Base-by-base conservation (phyloP, 2,888 invertebrate genomes). In the Drosophila paranaensis region DNA sequence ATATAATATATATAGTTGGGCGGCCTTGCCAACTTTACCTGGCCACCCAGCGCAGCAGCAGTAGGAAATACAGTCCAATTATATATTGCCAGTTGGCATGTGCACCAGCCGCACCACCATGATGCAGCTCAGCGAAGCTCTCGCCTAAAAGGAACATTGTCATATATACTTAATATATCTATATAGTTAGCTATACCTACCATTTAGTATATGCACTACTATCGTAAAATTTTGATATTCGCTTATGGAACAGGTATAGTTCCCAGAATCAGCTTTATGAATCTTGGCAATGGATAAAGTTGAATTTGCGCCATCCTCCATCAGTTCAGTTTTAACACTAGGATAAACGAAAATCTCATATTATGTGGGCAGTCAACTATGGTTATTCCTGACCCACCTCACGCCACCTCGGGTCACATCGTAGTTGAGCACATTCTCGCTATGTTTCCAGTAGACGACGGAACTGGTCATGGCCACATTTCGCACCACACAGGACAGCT, bases 81-180 rank as follows among this genome's bases (percentile, higher is more conserved):
- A 85, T 73, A 54, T 76, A 71, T 53, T 77, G 74, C 76, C 77
- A 80, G 55, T 75, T 77, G 50, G 75, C 71, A 45, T 43, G 72
- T 60, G 75, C 66, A 35, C 93, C 93, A 74, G 94, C 75, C 27
- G 89, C 89, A 20, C 93, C 93, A 77, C 94, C 94, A 81, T 94
- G 94, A 91, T 94, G 94, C 79, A 94, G 89, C 91, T 94, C 94
- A 55, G 94, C 94, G 92, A 94, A 94, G 92, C 94, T 94, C 93
- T 94, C 94, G 93, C 94, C 94, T 94, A 92, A 2, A 6, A 10
- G 43, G 20, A 20, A 2, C 20, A 20, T 20, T 20, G 2, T 1
- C 20, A 20, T 20, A 20, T 20, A 20, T 37, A 14, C 35, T 14
- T 6, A n/a, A 2, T 13, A 35, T 10, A 42, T 42, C 40, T 8